Base-by-base conservation (phyloP, 2,113 vertebrate species). In the Scalopus aquaticus region DNA sequence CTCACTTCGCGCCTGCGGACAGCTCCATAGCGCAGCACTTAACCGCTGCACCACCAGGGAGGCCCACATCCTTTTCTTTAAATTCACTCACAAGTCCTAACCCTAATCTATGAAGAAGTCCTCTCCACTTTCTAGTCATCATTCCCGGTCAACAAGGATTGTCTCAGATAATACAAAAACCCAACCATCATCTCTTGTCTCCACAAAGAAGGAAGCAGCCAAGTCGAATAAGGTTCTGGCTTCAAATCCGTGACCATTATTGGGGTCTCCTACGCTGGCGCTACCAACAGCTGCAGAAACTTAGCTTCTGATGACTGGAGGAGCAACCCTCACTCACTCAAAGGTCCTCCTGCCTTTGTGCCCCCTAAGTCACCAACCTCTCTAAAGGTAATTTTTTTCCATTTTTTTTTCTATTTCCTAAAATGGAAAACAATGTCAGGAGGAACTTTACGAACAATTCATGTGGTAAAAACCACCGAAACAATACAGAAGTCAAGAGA, bases 401-500 rank as follows among this genome's bases (percentile, higher is more conserved):
- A 89, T n/a, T 69, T 7, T 58, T 26, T 94, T 16, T 76, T 81
- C 58, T 79, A 39, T 83, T 90, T 82, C 87, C 37, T 74, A 42
- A 70, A 83, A 87, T 93, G 30, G 2, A 2, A 17, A 35, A 35
- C 58, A 51, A 30, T 35, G 28, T n/a, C 30, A 44, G 88, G 32
- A 70, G 56, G 22, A 44, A 5, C 9, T 44, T 9, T 44, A 44
- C 5, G 9, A 92, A 78, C 17, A 65, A 82, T 72, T 86, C 20
- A 39, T 86, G 3, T 62, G 9, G 13, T 37, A 67, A 39, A 86
- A 95, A 77, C 16, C 56, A 83, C 30, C 46, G 62, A 94, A 94
- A 83, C 16, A 90, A 70, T 46, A 64, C 15, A 79, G 56, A 89
- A 95, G 90, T 80, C 65, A 95, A 49, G 76, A 85, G 76, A 74